Evolutionary conservation across 2,888 invertebrate genomes (phyloP).

Genomic region (Dicyrtomina minuta): DNA sequence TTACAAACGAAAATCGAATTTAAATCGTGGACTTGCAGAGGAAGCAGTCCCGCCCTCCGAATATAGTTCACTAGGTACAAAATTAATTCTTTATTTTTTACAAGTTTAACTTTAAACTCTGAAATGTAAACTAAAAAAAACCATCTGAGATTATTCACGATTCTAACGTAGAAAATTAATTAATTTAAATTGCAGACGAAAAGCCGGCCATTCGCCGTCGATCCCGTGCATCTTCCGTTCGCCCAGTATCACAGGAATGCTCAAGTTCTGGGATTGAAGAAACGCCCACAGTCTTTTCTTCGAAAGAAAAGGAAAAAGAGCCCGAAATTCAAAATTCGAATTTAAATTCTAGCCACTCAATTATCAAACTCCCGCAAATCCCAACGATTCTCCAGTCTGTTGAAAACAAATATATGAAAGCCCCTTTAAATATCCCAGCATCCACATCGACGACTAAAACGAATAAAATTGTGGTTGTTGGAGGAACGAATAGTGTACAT

Average conservation of each 20-base stretch:
- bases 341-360: background rate
- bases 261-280: conserved; percentile 39
- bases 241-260: conserved; percentile 36
- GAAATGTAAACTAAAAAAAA: background rate
- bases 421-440: background rate
- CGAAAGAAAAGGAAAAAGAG: conserved; percentile 39
- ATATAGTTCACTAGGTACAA: no score
- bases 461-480: conserved; percentile 16
- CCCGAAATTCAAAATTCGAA: background rate
- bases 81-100: no score
- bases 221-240: background rate
- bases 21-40: conserved; percentile 49
- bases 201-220: no score
- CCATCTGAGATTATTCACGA: background rate
- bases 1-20: conserved; percentile 48
- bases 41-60: conserved; percentile 35
- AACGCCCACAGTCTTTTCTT: no score
- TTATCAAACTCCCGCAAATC: conserved; percentile 38
- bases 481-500: background rate
- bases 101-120: background rate
- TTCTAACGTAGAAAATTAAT: no score
- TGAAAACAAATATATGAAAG: background rate
- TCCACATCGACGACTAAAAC: background rate
- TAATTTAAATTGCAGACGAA: background rate
- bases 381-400: conserved; percentile 35